These are phyloP conservation scores for Hemaris fuciformis DNA, from an alignment of 2,888 invertebrate species.

Conservation along the genomic window DNA sequence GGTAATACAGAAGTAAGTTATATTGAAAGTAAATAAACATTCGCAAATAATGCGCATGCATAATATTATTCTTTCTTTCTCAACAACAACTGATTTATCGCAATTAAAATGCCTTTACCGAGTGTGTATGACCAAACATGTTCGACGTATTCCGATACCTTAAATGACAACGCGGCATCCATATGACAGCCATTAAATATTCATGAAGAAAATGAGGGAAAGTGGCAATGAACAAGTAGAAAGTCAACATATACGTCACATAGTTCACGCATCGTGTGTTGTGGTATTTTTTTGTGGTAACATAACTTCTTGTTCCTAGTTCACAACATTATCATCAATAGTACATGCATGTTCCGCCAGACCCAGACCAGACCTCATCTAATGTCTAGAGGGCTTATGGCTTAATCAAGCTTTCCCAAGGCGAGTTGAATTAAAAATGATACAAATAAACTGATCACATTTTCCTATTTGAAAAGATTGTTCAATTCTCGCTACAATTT, in stretches of 20 bases:
- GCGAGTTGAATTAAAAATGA: too few relatives aligned
- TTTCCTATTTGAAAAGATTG: too few relatives aligned
- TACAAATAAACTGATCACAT: too few relatives aligned
- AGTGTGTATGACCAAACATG: not conserved
- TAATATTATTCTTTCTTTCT: not conserved
- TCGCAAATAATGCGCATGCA: not conserved
- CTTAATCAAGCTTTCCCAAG: too few relatives aligned
- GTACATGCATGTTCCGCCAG: too few relatives aligned
- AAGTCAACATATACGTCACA: not conserved
- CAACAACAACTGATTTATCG: not conserved
- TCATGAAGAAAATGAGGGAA: constrained; percentile 2
- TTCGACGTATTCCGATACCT: not conserved
- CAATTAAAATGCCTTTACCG: constrained; percentile 15
- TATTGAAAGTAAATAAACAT: not conserved
- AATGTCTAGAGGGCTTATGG: too few relatives aligned
- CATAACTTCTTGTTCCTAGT: not conserved
- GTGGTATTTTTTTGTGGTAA: not conserved
- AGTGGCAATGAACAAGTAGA: constrained; percentile 1
- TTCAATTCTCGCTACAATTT: too few relatives aligned
- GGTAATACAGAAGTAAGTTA: not conserved
- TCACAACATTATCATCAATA: too few relatives aligned
- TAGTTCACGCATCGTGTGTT: not conserved
- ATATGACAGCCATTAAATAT: not conserved
- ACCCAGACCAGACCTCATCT: too few relatives aligned
- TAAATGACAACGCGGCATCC: not conserved